Evolutionary conservation across 2,113 vertebrate genomes (phyloP), one percentile per base, ranked within the genome.

Genomic region (Pagrus major): DNA sequence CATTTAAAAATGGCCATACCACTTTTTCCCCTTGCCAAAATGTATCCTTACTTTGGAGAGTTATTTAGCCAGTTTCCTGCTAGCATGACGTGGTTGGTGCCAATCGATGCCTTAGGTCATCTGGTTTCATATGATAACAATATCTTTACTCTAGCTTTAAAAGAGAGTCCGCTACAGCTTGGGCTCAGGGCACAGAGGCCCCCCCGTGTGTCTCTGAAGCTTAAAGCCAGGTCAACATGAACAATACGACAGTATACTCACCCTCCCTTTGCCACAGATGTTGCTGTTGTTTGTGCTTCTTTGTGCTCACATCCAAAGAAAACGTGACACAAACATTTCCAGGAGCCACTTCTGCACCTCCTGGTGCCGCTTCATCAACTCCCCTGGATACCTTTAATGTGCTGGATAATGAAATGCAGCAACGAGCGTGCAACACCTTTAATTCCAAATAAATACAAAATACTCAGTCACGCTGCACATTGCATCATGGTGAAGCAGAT

Each of bases 391-490:
- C 77, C 61, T 84, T 78, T 80, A 85, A 82, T 81, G 75, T 41
- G 11, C 70, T 33, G 78, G 66, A 77, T 84, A 86, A 90, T 84
- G 76, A 82, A 84, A 79, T 59, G 78, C 65, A 69, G 83, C 86
- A 76, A 74, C 2, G 72, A 66, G 52, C 20, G 3, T 41, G 76
- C 77, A 85, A 59, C 74, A 37, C 74, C 60, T 92, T 84, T 85
- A 79, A 81, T 80, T 88, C 83, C 16, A 68, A 63, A 86, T 76
- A 82, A 73, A 84, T 5, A 89, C 71, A 77, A 86, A 88, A 78
- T 11, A 71, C 52, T 67, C 64, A 71, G 35, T 61, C 11, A 25
- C 25, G 15, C 37, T 11, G 78, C 37, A 58, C 31, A 6, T 69
- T 61, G 81, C 73, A 31, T 85, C 76, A 77, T 2, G 18, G 35